phyloP scores from a whole-genome alignment of 2,797 vertebrate genomes.

The Lemur catta region DNA sequence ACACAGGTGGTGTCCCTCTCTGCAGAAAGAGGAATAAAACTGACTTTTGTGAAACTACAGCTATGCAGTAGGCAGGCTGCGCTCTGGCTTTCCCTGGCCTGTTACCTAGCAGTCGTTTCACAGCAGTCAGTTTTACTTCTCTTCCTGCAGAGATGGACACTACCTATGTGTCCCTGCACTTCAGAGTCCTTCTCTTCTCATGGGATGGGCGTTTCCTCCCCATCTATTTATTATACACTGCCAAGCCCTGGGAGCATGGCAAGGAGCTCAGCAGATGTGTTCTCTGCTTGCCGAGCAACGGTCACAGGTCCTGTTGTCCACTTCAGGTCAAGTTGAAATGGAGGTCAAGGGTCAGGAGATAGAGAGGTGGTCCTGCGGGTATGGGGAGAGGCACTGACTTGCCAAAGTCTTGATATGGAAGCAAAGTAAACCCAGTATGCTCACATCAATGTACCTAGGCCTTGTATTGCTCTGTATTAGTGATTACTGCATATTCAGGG shows the following conservation, averaged over 20 bases:
- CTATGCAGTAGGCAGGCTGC: too few species aligned
- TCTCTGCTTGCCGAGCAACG: not conserved
- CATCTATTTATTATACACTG: not conserved
- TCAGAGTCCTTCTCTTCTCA: not conserved
- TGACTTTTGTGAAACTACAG: not conserved
- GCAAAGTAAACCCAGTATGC: not conserved
- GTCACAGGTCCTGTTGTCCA: not conserved
- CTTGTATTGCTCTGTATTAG: constrained; percentile 53
- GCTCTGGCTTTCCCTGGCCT: not conserved
- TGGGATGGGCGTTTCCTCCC: not conserved
- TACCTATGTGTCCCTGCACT: not conserved
- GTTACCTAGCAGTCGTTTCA: not conserved
- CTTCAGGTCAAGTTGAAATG: not conserved
- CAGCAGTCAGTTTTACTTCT: not conserved
- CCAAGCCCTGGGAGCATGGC: not conserved
- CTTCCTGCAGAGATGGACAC: not conserved
- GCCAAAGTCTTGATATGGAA: not conserved
- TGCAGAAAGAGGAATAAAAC: not conserved
- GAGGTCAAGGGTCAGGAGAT: not conserved
- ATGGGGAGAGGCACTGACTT: not conserved
- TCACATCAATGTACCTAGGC: not conserved
- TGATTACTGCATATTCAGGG: constrained; percentile 67
- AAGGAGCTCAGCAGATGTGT: not conserved
- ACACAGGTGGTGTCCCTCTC: not conserved
- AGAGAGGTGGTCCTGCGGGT: not conserved